Base-by-base conservation (phyloP, 2,797 vertebrate species). In the Margarornis squamiger region DNA sequence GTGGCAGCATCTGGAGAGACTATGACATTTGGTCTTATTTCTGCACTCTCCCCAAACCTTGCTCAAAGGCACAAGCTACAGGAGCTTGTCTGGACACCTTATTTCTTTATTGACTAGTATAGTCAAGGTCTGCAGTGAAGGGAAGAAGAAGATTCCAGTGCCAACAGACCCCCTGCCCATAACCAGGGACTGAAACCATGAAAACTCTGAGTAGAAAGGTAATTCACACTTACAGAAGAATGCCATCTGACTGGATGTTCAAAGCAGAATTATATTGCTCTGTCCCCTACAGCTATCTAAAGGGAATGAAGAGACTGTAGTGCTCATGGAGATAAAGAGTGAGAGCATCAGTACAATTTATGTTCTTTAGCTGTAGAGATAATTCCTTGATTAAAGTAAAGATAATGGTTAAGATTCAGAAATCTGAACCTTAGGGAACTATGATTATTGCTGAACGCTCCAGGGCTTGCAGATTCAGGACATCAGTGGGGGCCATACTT, bases 221-320 rank as follows among this genome's bases (percentile, higher is more conserved):
- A 77, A 38, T 34, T 92, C 49, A 52, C 54, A 77, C 62, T 85
- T 59, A 27, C 0, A 30, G 46, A 92, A 95, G 90, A 96, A 96
- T 92, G 93, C 41, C 72, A 95, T 88, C 90, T 61, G 90, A 90
- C 94, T 88, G 79, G 87, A 93, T 95, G 72, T 90, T 93, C 90
- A 93, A 92, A 83, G 91, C 34, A 70, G 54, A 65, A 74, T 72
- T 77, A 23, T 23, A 49, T 8, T 86, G 78, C 49, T 77, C 8
- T 79, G 68, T 66, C 32, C 38, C 93, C 82, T 61, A 36, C 62
- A 85, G 90, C 75, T 83, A 51, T 77, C 41, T 74, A 46, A 87
- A 83, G 62, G 75, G 48, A 93, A 83, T 77, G 54, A 93, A 72
- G 49, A 77, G 27, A 51, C 87, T 74, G 2, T 46, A 81, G 70